phyloP scores from a whole-genome alignment of 2,888 invertebrate genomes.

The Dendrolimus houi region DNA sequence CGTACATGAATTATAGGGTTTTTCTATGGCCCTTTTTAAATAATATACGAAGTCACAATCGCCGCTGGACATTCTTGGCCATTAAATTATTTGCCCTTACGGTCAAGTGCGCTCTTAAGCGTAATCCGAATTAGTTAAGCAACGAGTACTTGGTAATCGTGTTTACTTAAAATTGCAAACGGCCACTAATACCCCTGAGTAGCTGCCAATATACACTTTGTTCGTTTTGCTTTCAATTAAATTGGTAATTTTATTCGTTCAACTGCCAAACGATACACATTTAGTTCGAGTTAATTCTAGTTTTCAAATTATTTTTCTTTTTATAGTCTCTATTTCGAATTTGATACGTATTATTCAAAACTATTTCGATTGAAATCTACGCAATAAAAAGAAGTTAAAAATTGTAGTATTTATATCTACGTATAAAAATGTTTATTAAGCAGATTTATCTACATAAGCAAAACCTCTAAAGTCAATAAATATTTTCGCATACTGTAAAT shows the following conservation, averaged over 20 bases:
- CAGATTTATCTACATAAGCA: too few species aligned
- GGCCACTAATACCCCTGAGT: slow-evolving; percentile 43
- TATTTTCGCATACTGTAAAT: too few species aligned
- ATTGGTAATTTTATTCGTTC: slow-evolving; percentile 38
- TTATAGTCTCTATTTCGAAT: too few species aligned
- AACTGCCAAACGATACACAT: slow-evolving; percentile 5
- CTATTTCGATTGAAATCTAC: too few species aligned
- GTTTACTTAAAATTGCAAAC: slow-evolving; percentile 63
- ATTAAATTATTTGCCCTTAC: slow-evolving; percentile 36
- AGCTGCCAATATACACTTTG: slow-evolving; percentile 49
- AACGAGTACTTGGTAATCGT: slow-evolving; percentile 49
- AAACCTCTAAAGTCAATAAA: too few species aligned
- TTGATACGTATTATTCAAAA: too few species aligned
- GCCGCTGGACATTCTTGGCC: slow-evolving; percentile 28
- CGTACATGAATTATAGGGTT: slow-evolving; percentile 45
- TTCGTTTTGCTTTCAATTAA: slow-evolving; percentile 42
- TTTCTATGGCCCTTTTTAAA: slow-evolving; percentile 22
- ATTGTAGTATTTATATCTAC: too few species aligned
- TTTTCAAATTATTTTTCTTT: slow-evolving; percentile 1
- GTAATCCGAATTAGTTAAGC: slow-evolving; percentile 62
- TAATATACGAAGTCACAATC: slow-evolving; percentile 43
- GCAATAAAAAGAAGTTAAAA: too few species aligned
- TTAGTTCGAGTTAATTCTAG: neutral
- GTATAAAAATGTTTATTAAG: too few species aligned
- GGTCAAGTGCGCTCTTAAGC: slow-evolving; percentile 41